These are phyloP conservation scores for Oreochromis mossambicus DNA, from an alignment of 2,797 vertebrate genomes.

Conservation along the genomic window DNA sequence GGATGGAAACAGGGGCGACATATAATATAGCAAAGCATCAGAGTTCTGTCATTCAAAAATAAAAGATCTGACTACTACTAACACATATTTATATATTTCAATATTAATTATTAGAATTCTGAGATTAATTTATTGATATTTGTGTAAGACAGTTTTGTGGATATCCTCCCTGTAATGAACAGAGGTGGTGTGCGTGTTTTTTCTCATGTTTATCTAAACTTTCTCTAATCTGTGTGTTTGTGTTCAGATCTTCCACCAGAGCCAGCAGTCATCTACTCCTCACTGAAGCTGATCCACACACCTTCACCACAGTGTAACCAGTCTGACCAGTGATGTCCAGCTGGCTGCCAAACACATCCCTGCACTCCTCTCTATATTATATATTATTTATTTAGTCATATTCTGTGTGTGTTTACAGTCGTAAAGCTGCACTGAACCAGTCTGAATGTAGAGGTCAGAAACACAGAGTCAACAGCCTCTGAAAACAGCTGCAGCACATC, in stretches of 20 bases:
- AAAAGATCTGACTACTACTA: background rate
- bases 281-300: accelerated
- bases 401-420: background rate
- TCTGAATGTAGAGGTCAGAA: too few relatives aligned
- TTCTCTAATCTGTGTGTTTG: accelerated
- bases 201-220: accelerated
- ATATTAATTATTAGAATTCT: background rate
- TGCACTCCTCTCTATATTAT: accelerated
- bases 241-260: background rate
- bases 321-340: background rate
- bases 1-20: background rate
- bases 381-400: background rate
- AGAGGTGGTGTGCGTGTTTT: accelerated
- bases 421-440: background rate
- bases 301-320: background rate
- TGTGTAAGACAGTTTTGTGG: background rate
- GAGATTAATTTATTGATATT: background rate
- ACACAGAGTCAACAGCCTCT: accelerated
- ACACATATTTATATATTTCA: background rate
- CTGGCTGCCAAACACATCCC: background rate
- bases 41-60: background rate
- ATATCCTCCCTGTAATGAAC: background rate
- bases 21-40: background rate
- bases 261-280: accelerated
- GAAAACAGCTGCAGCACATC: background rate